These are phyloP conservation scores for Lepidurus apus DNA, from an alignment of 1,140 invertebrate genomes.

Conservation along the genomic window DNA sequence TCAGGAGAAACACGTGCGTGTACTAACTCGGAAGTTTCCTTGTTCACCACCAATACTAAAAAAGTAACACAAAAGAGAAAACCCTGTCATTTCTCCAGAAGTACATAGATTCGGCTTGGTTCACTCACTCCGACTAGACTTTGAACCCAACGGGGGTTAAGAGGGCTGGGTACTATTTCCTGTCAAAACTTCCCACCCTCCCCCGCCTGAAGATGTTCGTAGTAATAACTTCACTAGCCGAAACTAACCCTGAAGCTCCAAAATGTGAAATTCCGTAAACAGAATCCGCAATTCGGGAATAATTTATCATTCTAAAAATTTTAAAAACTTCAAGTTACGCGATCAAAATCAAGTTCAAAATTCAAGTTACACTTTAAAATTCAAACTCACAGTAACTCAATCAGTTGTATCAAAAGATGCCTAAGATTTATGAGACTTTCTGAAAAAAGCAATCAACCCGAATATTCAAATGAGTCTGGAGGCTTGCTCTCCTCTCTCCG, in stretches of 20 bases:
- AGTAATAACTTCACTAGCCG: background rate
- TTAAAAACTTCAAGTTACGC: too few species aligned
- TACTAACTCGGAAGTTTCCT: background rate
- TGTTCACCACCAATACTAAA: background rate
- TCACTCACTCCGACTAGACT: background rate
- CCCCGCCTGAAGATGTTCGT: background rate
- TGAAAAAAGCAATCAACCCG: background rate
- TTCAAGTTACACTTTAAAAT: too few species aligned
- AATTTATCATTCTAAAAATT: too few species aligned
- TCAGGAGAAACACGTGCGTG: background rate
- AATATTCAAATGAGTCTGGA: conserved; percentile 16
- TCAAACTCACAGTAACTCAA: background rate
- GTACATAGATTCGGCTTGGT: background rate
- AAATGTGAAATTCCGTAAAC: too few species aligned
- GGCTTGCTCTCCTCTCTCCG: background rate
- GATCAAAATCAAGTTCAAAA: too few species aligned
- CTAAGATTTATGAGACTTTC: background rate
- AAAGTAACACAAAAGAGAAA: background rate
- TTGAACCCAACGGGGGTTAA: background rate
- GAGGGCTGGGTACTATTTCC: background rate
- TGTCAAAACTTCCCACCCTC: conserved; percentile 6
- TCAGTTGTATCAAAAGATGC: background rate
- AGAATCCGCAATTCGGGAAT: too few species aligned
- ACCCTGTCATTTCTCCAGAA: background rate
- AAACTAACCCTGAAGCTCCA: too few species aligned